These are phyloP conservation scores for Idaea aversata DNA, from an alignment of 2,888 invertebrate species.

Conservation along the genomic window DNA sequence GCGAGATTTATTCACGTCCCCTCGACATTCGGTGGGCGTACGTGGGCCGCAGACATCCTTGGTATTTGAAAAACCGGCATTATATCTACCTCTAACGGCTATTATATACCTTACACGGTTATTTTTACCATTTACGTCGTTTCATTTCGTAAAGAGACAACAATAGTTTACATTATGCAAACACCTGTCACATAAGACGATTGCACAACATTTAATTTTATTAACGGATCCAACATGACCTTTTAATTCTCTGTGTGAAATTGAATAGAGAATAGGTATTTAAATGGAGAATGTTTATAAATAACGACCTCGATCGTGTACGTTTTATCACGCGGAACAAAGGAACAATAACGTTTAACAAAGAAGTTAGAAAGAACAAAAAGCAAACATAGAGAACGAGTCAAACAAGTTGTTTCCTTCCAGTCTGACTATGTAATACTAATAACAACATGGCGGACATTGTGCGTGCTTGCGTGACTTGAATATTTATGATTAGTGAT, in stretches of 20 bases:
- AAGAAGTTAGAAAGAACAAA: constrained; percentile 72
- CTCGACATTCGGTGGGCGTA: constrained; percentile 52
- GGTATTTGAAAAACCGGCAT: constrained; percentile 23
- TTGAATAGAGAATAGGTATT: constrained; percentile 30
- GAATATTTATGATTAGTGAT: constrained; percentile 41
- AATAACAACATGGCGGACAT: constrained; percentile 64
- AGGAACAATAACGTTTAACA: constrained; percentile 68
- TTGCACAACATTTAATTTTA: constrained; percentile 28
- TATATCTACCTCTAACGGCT: constrained; percentile 35
- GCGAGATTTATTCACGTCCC: constrained; percentile 63
- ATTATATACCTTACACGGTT: constrained; percentile 53
- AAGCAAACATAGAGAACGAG: constrained; percentile 61
- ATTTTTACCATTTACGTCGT: constrained; percentile 48
- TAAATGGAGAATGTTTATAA: constrained; percentile 65
- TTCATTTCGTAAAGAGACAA: constrained; percentile 38
- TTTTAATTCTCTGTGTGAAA: constrained; percentile 40
- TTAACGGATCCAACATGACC: constrained; percentile 16
- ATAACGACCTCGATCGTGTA: constrained; percentile 49
- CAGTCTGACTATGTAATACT: constrained; percentile 54
- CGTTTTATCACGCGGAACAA: constrained; percentile 63
- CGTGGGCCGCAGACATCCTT: constrained; percentile 57
- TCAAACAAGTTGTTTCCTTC: constrained; percentile 64
- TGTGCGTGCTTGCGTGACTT: constrained; percentile 45
- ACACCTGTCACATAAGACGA: constrained; percentile 34
- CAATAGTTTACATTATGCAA: constrained; percentile 37